These are phyloP conservation scores for Phengaris alcon DNA, from an alignment of 2,888 invertebrate species.

Conservation along the genomic window DNA sequence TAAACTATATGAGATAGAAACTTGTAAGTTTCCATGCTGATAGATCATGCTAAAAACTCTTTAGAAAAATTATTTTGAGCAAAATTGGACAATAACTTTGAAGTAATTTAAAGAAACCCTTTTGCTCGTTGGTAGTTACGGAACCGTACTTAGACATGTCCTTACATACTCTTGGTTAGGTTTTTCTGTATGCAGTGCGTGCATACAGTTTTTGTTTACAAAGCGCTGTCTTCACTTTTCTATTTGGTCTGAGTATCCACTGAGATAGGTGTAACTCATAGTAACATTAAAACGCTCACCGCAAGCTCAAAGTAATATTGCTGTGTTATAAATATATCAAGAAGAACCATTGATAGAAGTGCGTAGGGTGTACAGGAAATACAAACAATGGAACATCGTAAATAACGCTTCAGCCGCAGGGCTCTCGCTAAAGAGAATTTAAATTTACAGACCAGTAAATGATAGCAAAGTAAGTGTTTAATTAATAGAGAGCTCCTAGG, in stretches of 20 bases:
- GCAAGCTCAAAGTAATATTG: not conserved
- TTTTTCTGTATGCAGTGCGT: too few species aligned
- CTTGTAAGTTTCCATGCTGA: too few species aligned
- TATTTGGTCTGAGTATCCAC: not conserved
- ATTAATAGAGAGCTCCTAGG: not conserved
- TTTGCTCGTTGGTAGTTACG: too few species aligned
- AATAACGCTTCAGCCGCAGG: constrained; percentile 1
- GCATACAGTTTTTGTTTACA: too few species aligned
- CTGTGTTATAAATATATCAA: not conserved
- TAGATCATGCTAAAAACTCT: too few species aligned
- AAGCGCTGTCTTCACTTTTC: too few species aligned
- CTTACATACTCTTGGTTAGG: too few species aligned
- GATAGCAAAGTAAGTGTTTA: not conserved
- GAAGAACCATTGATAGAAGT: not conserved
- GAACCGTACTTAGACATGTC: too few species aligned
- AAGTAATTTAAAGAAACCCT: too few species aligned
- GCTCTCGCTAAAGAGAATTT: not conserved
- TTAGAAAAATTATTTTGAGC: too few species aligned
- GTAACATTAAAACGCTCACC: not conserved
- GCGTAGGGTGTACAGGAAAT: not conserved
- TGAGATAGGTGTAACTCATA: not conserved
- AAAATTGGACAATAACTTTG: too few species aligned
- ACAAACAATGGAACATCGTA: constrained; percentile 21
- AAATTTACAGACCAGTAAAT: not conserved
- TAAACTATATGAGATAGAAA: too few species aligned